Percentiles rank a stretch among this genome's conserved stretches.
phyloP scores from a whole-genome alignment of 2,797 vertebrate species.

The Pitangus sulphuratus region DNA sequence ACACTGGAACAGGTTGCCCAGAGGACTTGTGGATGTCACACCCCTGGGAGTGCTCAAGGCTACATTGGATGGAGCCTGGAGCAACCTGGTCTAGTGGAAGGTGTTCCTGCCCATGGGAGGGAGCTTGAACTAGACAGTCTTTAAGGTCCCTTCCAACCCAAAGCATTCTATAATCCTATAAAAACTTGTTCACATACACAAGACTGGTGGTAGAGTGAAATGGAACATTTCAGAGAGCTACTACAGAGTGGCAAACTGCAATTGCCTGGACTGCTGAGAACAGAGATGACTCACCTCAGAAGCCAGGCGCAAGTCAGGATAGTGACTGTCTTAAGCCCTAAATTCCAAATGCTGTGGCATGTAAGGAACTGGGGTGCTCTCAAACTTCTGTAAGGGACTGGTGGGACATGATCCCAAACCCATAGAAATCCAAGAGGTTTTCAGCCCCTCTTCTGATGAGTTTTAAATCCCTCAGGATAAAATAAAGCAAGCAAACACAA shows the following conservation, averaged over 20 bases:
- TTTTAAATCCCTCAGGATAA: background rate
- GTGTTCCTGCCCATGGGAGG: background rate
- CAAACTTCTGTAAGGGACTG: background rate
- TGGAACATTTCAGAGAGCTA: background rate
- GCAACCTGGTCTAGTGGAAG: background rate
- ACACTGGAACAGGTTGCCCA: background rate
- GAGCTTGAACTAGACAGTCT: background rate
- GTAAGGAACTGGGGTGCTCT: background rate
- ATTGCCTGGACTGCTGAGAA: background rate
- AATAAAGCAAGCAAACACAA: background rate
- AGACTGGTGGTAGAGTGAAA: background rate
- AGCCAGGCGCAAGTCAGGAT: background rate
- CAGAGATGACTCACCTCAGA: background rate
- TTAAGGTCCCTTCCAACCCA: background rate
- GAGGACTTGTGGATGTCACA: background rate
- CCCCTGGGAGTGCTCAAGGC: background rate
- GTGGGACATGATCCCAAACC: background rate
- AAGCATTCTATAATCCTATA: background rate
- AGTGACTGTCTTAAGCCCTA: background rate
- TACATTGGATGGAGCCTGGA: background rate
- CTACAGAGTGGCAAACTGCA: background rate
- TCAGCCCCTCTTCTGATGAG: background rate
- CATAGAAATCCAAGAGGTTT: background rate
- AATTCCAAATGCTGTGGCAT: background rate
- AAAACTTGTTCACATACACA: background rate